Evolutionary conservation across 2,797 vertebrate species (phyloP).

Genomic region (Paedocypris micromegethes): DNA sequence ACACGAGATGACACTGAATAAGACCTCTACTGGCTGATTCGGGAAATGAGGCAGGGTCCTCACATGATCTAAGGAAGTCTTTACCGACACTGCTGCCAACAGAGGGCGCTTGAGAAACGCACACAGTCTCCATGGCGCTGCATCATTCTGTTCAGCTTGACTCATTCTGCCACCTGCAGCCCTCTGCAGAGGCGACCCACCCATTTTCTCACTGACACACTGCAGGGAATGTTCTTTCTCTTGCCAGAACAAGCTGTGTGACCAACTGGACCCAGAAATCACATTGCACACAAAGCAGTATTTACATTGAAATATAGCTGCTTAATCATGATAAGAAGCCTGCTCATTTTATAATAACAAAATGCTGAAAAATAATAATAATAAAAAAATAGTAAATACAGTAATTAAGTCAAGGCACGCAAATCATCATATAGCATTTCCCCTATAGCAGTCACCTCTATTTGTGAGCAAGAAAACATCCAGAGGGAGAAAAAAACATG

Average conservation of each 20-base stretch:
- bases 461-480: neutral
- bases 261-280: neutral
- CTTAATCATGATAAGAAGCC: too few species aligned
- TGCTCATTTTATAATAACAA: too few species aligned
- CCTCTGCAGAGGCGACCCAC: conserved; percentile 36
- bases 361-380: too few species aligned
- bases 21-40: conserved; percentile 25
- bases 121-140: neutral
- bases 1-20: conserved; percentile 23
- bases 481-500: neutral
- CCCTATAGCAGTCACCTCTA: neutral
- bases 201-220: conserved; percentile 17
- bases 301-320: too few species aligned
- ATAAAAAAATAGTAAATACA: too few species aligned
- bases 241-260: conserved; percentile 18
- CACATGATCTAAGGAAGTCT: neutral
- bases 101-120: conserved; percentile 49
- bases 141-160: conserved; percentile 30
- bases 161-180: conserved; percentile 47
- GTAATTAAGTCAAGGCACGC: neutral
- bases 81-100: conserved; percentile 19
- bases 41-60: conserved; percentile 16
- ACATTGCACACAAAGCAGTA: neutral
- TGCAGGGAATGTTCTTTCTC: conserved; percentile 48
- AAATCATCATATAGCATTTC: neutral